Evolutionary conservation across 1,140 invertebrate species (phyloP).

Genomic region (Pantala flavescens): DNA sequence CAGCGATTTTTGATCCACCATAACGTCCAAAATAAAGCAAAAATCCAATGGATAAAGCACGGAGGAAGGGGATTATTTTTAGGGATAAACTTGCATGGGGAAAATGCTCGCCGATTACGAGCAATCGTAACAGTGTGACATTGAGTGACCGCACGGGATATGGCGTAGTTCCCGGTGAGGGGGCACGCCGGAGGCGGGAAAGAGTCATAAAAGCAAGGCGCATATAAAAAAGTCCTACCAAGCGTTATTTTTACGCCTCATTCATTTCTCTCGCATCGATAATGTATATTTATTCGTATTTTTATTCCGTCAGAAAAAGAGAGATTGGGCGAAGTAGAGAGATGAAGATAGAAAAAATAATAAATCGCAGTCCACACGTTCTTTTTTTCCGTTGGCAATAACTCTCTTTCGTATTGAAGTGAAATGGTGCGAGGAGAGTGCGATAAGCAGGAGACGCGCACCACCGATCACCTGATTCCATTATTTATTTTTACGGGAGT

Average conservation of each 20-base stretch:
- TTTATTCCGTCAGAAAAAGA: conserved; percentile 1
- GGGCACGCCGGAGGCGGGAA: neutral
- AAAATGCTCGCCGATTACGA: neutral
- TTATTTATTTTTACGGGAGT: neutral
- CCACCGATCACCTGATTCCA: neutral
- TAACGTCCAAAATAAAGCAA: too few relatives aligned
- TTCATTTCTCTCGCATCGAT: conserved; percentile 9
- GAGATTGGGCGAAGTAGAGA: neutral
- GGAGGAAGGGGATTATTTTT: too few relatives aligned
- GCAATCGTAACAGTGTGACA: neutral
- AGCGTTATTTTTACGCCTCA: conserved; percentile 4
- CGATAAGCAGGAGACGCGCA: neutral
- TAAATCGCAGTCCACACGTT: neutral
- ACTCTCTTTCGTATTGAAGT: neutral
- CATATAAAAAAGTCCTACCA: neutral
- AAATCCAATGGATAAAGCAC: too few relatives aligned
- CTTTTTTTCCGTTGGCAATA: neutral
- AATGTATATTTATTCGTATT: conserved; percentile 5
- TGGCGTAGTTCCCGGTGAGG: neutral
- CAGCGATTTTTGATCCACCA: too few relatives aligned
- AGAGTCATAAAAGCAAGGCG: neutral
- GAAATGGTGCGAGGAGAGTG: neutral
- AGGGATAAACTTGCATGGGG: neutral
- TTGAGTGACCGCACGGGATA: neutral
- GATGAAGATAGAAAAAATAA: too few relatives aligned